Percentiles rank a stretch among this genome's conserved stretches.
Conservation (phyloP, 2,888 invertebrate genomes). For the Ichneumoninae sp. region DNA sequence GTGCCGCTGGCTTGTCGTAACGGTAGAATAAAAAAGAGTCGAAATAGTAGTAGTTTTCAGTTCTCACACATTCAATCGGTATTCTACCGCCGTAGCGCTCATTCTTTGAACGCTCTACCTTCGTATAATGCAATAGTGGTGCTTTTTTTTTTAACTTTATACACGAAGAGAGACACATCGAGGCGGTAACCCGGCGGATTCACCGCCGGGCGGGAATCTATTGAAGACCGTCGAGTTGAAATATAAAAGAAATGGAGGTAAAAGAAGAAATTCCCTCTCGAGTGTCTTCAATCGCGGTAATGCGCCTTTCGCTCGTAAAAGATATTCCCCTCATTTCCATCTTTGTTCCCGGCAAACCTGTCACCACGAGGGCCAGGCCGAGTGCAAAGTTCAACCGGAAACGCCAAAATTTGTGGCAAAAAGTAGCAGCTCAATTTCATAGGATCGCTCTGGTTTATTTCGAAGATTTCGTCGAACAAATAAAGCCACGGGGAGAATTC, state of each 20-base stretch:
- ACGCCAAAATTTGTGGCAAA: conserved; percentile 38
- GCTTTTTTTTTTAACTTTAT: conserved; percentile 4
- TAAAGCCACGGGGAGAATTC: conserved; percentile 2
- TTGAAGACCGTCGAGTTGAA: conserved; percentile 29
- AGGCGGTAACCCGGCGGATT: neutral
- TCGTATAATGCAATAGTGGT: conserved; percentile 4
- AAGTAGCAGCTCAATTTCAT: conserved; percentile 12
- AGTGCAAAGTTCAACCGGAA: conserved; percentile 45
- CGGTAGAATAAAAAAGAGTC: conserved; percentile 4
- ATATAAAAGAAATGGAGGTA: neutral
- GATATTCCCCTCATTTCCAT: conserved; percentile 1
- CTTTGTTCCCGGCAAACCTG: neutral
- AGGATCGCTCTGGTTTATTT: neutral
- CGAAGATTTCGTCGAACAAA: conserved; percentile 36
- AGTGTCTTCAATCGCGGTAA: conserved; percentile 4
- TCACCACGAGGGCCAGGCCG: neutral
- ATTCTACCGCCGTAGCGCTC: conserved; percentile 3
- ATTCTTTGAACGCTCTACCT: conserved; percentile 8
- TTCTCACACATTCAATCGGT: conserved; percentile 42
- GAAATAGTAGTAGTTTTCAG: conserved; percentile 16
- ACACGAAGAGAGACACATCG: neutral
- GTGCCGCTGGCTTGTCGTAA: conserved; percentile 16
- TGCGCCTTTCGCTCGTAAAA: neutral
- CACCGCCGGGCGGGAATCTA: conserved; percentile 27
- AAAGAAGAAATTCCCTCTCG: neutral